phyloP scores from a whole-genome alignment of 2,113 vertebrate species.

The Phylloscopus trochilus region DNA sequence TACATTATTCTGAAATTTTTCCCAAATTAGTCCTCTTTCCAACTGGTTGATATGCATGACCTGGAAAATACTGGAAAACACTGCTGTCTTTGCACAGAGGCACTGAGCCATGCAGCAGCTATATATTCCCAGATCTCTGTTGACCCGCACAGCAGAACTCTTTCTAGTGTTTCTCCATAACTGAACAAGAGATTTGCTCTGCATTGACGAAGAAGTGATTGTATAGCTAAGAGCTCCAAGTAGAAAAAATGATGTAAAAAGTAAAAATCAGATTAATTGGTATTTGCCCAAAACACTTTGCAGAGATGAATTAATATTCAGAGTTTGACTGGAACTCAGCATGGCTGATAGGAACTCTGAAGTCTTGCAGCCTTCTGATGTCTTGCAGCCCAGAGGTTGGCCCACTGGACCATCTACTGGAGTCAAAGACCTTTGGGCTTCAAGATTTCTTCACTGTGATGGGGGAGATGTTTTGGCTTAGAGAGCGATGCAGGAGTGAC shows the following conservation, averaged over 20 bases:
- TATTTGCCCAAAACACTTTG: neutral
- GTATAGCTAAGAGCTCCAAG: neutral
- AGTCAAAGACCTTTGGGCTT: neutral
- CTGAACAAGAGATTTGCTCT: neutral
- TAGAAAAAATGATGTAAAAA: neutral
- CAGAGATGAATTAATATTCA: neutral
- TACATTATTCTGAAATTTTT: neutral
- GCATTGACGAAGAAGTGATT: neutral
- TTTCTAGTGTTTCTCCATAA: neutral
- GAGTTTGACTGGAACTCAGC: neutral
- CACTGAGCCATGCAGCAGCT: constrained; percentile 32
- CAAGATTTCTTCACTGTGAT: neutral
- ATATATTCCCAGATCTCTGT: neutral
- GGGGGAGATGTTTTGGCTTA: neutral
- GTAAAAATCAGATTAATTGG: neutral
- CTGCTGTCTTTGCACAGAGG: constrained; percentile 13
- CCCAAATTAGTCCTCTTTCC: constrained; percentile 8
- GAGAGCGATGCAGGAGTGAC: neutral
- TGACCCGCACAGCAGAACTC: neutral
- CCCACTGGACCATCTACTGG: neutral
- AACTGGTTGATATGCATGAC: constrained; percentile 25
- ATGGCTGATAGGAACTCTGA: neutral
- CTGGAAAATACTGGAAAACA: constrained; percentile 16
- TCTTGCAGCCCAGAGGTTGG: neutral
- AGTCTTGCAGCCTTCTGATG: neutral